Evolutionary conservation across 2,113 vertebrate genomes (phyloP), one percentile per base, ranked within the genome.

Genomic region (Microcebus murinus): DNA sequence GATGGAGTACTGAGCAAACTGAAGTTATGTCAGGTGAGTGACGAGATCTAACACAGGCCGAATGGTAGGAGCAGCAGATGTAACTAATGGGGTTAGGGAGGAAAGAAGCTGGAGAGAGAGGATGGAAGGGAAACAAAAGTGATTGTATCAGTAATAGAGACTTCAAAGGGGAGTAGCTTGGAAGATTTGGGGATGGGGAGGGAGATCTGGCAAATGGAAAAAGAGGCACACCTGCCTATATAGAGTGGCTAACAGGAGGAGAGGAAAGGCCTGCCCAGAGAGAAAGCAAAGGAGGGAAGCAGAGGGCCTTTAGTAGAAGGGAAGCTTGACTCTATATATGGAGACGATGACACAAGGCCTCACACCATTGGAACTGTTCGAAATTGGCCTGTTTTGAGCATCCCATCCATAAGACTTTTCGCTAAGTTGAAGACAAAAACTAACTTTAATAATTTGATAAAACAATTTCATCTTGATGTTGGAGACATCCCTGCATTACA

Each of bases 81-180:
- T 96, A 97, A 96, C 94, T 96, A 92, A 95, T 79, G 87, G 97
- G 94, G 95, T 93, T 96, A 61, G 83, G 67, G 95, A 92, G n/a
- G 48, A 55, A 90, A 79, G 87, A 95, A 87, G 80, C 74, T 57
- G 0, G 23, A 95, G 89, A 95, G 89, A 94, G 61, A 42, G 63
- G 68, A n/a, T n/a, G 36, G 57, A 70, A 82, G 63, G 94, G 95
- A 97, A 91, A 94, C 95, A 94, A 81, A 96, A 96, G 87, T 97
- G 93, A 96, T 77, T 91, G 77, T 95, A 90, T 95, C 8, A 7
- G 87, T 97, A 96, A 98, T 81, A 95, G 93, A 98, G 94, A 97
- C 95, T 96, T 97, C 91, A 96, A 96, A 98, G 93, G 55, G 21
- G 79, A 92, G 59, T 74, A 18, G 39, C 92, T 96, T 81, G 81